Evolutionary conservation across 2,797 vertebrate genomes (phyloP).

Genomic region (Crenichthys baileyi): DNA sequence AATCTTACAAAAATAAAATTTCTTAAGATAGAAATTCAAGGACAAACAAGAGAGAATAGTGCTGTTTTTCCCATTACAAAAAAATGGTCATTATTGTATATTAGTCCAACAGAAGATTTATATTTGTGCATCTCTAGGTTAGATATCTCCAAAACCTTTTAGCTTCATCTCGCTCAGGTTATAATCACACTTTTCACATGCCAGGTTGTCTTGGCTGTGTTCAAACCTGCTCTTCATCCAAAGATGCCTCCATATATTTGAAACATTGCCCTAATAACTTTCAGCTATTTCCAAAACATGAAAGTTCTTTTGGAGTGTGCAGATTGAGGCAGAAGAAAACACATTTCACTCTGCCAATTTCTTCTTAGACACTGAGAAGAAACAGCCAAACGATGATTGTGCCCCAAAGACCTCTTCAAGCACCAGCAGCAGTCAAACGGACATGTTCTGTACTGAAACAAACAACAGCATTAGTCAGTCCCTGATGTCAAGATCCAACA

Average conservation of each 20-base stretch:
- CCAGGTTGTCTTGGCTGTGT: neutral
- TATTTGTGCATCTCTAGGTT: neutral
- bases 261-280: neutral
- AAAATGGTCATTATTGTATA: neutral
- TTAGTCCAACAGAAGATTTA: neutral
- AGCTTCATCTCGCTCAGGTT: neutral
- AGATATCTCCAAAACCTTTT: neutral
- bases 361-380: constrained; percentile 91
- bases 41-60: neutral
- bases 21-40: neutral
- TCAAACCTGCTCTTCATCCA: neutral
- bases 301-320: neutral
- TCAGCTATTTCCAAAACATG: neutral
- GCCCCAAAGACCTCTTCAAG: constrained; percentile 91
- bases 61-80: neutral
- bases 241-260: neutral
- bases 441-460: constrained; percentile 92
- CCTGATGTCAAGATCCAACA: constrained; percentile 84
- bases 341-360: constrained; percentile 17
- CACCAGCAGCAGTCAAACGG: constrained; percentile 89
- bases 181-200: neutral
- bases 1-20: neutral
- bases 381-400: constrained; percentile 92
- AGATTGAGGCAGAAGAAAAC: neutral
- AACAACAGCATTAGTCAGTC: constrained; percentile 91